Base-by-base conservation (phyloP, 2,113 vertebrate species). In the Syngnathus scovelli region DNA sequence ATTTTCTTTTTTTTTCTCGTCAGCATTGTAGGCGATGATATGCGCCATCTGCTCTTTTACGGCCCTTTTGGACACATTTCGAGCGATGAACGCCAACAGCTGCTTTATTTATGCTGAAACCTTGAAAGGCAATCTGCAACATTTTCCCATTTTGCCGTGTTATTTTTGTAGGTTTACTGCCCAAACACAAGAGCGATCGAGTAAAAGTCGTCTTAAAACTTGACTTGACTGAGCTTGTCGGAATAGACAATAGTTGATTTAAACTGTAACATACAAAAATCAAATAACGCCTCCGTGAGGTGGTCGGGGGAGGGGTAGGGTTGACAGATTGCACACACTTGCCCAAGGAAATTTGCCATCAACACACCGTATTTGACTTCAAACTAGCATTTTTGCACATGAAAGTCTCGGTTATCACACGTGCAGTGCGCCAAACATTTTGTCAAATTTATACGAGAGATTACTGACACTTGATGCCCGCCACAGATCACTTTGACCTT, bases 21-120 rank as follows among this genome's bases (percentile, higher is more conserved):
- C 2, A 33, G 27, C 60, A 27, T 59, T 11, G 38, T 21, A 10
- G 36, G 21, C 44, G 48, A 64, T 66, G 54, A 77, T 72, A 49
- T 61, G 27, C 6, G 11, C 39, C 12, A 65, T 80, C 41, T 71
- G 36, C 61, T 58, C 52, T 49, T 82, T 74, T 64, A 43, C 67
- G 67, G n/a, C 44, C 4, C 59, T 67, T 66, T 67, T 67, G 37
- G 49, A 66, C 61, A 67, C 38, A 66, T 79, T 33, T 52, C 37
- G 74, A 36, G 56, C 46, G 56, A 70, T 76, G 61, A 71, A n/a
- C 4, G 0, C 1, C 59, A 27, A 19, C 62, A 51, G 59, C 48
- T 58, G 46, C 21, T 70, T 59, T 61, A 59, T 69, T 75, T 58
- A 11, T 27, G 33, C 54, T 62, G 4, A 9, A n/a, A 60, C 58